phyloP scores from a whole-genome alignment of 2,888 invertebrate genomes.

The Chironomus tentans region DNA sequence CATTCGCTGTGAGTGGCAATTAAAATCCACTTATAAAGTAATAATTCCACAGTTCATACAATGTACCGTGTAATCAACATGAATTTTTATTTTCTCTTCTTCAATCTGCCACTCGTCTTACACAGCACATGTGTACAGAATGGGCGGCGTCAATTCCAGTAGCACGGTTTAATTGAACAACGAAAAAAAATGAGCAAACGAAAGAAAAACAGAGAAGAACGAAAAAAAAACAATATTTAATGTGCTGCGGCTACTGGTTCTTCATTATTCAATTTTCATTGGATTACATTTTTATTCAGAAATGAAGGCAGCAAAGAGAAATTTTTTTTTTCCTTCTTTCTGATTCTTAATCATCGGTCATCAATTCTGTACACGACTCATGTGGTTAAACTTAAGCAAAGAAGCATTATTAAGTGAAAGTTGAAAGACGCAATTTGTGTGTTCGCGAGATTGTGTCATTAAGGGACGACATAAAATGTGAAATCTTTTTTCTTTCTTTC shows the following conservation, averaged over 20 bases:
- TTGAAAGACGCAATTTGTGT: too few relatives aligned
- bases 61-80: background rate
- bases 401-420: too few relatives aligned
- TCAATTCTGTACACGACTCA: too few relatives aligned
- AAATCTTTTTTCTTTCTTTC: background rate
- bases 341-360: too few relatives aligned
- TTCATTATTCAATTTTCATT: slow-evolving; percentile 14
- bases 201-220: background rate
- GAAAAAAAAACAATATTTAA: background rate
- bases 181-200: background rate
- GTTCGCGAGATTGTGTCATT: too few relatives aligned
- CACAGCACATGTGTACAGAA: background rate
- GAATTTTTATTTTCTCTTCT: background rate
- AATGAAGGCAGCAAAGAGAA: too few relatives aligned
- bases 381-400: too few relatives aligned
- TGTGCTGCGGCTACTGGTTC: background rate
- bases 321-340: too few relatives aligned
- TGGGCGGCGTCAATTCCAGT: slow-evolving; percentile 22
- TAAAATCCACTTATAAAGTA: background rate
- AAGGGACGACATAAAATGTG: too few relatives aligned
- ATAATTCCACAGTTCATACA: background rate
- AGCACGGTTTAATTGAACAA: slow-evolving; percentile 24
- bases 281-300: background rate
- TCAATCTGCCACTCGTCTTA: background rate
- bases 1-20: background rate